phyloP scores from a whole-genome alignment of 37 sponge, comb jelly and placozoan genomes.

The Tethya wilhelma region DNA sequence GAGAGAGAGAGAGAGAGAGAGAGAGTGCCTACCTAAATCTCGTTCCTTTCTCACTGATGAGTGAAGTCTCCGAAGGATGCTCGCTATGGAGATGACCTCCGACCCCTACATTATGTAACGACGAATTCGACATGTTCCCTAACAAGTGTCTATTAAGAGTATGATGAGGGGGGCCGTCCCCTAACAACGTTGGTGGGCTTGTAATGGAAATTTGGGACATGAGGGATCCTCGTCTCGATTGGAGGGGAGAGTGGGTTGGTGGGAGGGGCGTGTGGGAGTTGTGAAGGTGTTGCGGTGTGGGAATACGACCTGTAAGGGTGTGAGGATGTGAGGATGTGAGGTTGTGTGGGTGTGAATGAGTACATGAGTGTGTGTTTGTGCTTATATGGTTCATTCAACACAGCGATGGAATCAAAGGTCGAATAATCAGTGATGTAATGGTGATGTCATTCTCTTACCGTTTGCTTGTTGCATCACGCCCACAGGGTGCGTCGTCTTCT shows the following conservation, averaged over 20 bases:
- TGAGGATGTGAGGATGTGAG: background rate
- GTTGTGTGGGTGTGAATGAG: background rate
- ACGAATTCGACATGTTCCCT: background rate
- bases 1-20: slow-evolving; percentile 1
- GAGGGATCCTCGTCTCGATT: background rate
- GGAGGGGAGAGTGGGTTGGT: background rate
- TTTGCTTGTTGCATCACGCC: background rate
- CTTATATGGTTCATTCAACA: background rate
- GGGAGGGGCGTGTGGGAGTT: background rate
- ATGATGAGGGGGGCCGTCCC: background rate
- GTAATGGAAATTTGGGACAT: background rate
- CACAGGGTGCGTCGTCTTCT: too few species aligned
- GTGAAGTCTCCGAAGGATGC: slow-evolving; percentile 11
- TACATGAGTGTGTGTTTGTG: background rate
- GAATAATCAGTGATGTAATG: background rate
- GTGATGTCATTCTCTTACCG: background rate
- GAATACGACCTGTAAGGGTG: background rate
- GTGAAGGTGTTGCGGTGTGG: background rate
- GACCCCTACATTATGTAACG: background rate
- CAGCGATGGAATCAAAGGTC: background rate
- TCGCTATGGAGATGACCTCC: slow-evolving; percentile 1
- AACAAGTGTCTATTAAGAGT: background rate
- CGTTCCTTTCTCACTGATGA: slow-evolving; percentile 9
- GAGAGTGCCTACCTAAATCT: background rate
- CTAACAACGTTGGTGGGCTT: background rate